Evolutionary conservation across 2,113 vertebrate genomes (phyloP).

Genomic region (Bubo blakistoni): DNA sequence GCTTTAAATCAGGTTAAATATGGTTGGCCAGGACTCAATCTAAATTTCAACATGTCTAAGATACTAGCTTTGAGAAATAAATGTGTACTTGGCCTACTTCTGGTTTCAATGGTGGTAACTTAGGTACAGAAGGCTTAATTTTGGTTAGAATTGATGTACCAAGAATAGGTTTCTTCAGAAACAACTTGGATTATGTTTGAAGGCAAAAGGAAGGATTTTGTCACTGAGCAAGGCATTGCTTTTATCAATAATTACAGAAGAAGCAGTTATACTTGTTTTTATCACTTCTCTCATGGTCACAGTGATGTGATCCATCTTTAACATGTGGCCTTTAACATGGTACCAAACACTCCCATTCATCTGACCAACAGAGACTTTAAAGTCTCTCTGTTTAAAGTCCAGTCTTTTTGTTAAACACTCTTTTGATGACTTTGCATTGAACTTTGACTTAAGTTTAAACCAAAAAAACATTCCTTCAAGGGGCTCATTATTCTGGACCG

Average conservation of each 20-base stretch:
- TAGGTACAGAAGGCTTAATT: neutral
- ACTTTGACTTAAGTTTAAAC: neutral
- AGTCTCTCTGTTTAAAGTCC: neutral
- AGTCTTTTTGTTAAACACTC: neutral
- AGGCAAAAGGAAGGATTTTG: neutral
- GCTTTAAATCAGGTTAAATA: neutral
- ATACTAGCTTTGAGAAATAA: neutral
- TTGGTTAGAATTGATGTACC: neutral
- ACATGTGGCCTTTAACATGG: neutral
- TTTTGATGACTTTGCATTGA: neutral
- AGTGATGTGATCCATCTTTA: neutral
- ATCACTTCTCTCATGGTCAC: neutral
- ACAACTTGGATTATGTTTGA: neutral
- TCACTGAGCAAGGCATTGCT: neutral
- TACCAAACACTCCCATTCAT: neutral
- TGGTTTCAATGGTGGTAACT: neutral
- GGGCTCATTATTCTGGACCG: neutral
- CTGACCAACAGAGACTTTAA: neutral
- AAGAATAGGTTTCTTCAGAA: neutral
- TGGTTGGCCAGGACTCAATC: neutral
- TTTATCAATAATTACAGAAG: neutral
- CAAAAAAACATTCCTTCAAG: neutral
- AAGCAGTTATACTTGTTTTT: neutral
- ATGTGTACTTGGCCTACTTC: neutral
- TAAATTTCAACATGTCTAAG: accelerated